These are phyloP conservation scores for Perca flavescens DNA, from an alignment of 2,113 vertebrate genomes.

Conservation along the genomic window DNA sequence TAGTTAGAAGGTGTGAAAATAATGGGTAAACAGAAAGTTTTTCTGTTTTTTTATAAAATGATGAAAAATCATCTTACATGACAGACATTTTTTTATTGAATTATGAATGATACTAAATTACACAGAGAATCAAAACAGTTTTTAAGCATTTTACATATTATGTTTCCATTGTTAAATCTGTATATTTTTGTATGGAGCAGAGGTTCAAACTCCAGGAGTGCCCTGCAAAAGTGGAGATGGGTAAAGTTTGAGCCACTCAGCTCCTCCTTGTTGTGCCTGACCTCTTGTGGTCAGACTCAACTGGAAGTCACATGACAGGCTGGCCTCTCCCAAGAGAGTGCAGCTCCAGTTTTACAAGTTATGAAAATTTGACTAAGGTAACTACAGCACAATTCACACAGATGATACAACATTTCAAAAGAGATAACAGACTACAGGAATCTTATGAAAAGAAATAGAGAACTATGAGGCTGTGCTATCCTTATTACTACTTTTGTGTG, in stretches of 20 bases:
- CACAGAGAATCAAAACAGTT: neutral
- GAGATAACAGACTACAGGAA: neutral
- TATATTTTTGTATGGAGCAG: neutral
- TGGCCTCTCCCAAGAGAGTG: neutral
- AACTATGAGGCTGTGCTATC: neutral
- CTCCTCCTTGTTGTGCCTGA: conserved; percentile 54
- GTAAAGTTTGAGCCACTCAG: conserved; percentile 18
- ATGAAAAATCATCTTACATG: neutral
- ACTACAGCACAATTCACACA: neutral
- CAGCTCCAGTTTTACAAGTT: neutral
- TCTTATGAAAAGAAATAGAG: neutral
- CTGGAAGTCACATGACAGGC: conserved; percentile 18
- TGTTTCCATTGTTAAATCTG: neutral
- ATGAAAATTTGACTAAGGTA: neutral
- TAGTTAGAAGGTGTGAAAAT: neutral
- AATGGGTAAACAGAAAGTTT: neutral
- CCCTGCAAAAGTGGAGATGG: neutral
- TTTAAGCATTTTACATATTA: neutral
- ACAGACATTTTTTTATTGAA: conserved; percentile 18
- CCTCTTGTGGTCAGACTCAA: conserved; percentile 63
- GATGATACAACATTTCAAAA: neutral
- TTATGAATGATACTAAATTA: neutral
- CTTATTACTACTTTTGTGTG: conserved; percentile 10
- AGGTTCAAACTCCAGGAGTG: neutral
- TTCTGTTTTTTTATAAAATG: neutral